Base-by-base conservation (phyloP, 2,888 invertebrate genomes). In the Unio delphinus region DNA sequence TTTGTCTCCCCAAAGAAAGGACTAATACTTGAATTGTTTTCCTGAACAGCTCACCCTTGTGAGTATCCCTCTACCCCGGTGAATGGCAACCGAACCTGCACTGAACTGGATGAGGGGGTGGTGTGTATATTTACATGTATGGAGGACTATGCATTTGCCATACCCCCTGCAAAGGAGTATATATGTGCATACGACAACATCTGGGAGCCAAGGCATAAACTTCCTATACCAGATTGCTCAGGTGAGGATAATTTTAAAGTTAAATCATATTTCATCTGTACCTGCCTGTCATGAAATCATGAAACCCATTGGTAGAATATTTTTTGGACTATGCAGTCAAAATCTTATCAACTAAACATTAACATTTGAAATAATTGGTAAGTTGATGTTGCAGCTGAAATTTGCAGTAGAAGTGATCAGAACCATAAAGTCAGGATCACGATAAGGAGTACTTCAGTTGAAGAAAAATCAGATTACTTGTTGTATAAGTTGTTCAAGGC, bases 61-160 rank as follows among this genome's bases (percentile, higher is more conserved):
- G 86, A 91, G 67, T 87, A 91, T 54, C 88, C 92, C 2, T 83
- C 88, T 4, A 88, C 90, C n/a, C 91, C 92, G 0, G 76, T 88
- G 8, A 91, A 92, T 76, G 92, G 92, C 1, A 86, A 89, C 57
- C 82, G 90, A 1, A 89, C 91, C 61, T 93, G 93, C 76, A 88
- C 89, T 0, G 88, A 90, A 60, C 75, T 79, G 5, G 86, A 87
- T n/a, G 81, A 89, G 17, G 90, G 90, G 8, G 90, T 91, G 0
- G 89, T 90, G 72, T 94, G 94, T 80, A 89, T 91, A 6, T 86
- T 93, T 30, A 91, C 91, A 15, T 94, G 94, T 82, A 88, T 92
- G 64, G 91, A 92, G 67, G 94, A 93, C 0, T 93, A 92, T 81
- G 92, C 92, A 5, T 92, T 94, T 80, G 92, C 92, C 20, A 85